Percentiles rank a stretch among this genome's conserved stretches.
Evolutionary conservation across 2,888 invertebrate species (phyloP).

Genomic region (Orchestes rusci): DNA sequence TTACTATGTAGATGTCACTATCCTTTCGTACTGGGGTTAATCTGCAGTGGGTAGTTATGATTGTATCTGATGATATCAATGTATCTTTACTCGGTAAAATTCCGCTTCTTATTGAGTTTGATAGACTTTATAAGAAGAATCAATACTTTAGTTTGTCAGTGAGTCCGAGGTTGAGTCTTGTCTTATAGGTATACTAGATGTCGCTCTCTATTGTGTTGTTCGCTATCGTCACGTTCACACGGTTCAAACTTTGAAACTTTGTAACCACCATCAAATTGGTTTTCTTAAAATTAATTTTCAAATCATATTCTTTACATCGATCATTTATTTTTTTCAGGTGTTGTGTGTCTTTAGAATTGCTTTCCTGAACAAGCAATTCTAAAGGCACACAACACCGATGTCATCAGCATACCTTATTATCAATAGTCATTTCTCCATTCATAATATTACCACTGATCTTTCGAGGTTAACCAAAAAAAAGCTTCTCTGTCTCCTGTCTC

Average conservation of each 20-base stretch:
- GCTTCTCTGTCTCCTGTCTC: background rate
- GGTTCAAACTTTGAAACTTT: constrained; percentile 6
- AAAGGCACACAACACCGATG: background rate
- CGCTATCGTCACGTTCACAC: background rate
- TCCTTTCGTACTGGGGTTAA: too few species aligned
- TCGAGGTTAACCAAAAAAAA: background rate
- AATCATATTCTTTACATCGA: background rate
- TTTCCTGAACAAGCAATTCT: too few species aligned
- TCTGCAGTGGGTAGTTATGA: too few species aligned
- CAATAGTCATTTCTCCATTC: background rate
- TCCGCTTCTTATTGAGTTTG: too few species aligned
- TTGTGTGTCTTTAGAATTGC: background rate
- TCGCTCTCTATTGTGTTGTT: background rate
- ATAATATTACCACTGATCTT: background rate
- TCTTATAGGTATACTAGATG: too few species aligned
- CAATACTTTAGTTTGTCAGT: too few species aligned
- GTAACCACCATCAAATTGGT: constrained; percentile 3
- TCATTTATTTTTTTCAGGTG: constrained; percentile 1
- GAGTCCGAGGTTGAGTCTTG: too few species aligned
- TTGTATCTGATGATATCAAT: too few species aligned
- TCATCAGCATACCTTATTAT: constrained; percentile 2
- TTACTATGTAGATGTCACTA: too few species aligned
- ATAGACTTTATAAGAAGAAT: too few species aligned
- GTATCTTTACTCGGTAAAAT: too few species aligned
- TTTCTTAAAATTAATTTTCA: constrained; percentile 5